These are phyloP conservation scores for Oenanthe oenanthe DNA, from an alignment of 2,113 vertebrate species.

Conservation along the genomic window DNA sequence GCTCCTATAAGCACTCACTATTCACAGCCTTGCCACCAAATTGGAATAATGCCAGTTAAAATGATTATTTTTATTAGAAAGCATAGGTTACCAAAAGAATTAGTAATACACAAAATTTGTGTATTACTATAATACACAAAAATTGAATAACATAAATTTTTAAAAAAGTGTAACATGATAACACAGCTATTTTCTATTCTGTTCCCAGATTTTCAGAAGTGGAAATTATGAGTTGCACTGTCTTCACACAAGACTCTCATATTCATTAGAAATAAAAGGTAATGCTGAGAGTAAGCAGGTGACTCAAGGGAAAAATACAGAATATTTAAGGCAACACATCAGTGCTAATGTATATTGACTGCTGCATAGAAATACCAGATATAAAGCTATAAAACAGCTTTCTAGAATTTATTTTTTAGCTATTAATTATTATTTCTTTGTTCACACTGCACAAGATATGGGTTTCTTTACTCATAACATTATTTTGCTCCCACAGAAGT, in stretches of 20 bases:
- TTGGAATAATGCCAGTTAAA: not conserved
- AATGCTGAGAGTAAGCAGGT: not conserved
- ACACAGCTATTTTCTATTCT: not conserved
- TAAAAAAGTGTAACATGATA: not conserved
- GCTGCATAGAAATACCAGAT: not conserved
- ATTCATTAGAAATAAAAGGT: not conserved
- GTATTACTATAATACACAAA: not conserved
- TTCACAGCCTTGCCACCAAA: not conserved
- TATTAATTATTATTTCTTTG: not conserved
- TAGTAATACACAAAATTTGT: no score
- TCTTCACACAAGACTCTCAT: not conserved
- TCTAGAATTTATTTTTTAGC: not conserved
- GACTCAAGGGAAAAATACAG: not conserved
- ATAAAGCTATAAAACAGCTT: not conserved
- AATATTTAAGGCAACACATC: not conserved
- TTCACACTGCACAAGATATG: fast-evolving
- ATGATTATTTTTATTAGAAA: not conserved
- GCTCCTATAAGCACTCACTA: not conserved
- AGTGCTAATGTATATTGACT: not conserved
- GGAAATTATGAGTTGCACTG: not conserved
- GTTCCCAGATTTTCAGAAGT: not conserved
- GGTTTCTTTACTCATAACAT: not conserved
- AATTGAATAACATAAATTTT: not conserved
- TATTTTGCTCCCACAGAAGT: not conserved
- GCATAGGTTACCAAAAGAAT: no score